A percentile compares a stretch with the other conserved stretches of the same genome.
These are phyloP conservation scores for Echinarachnius parma DNA, from an alignment of 53 echinoderm and acorn worm species.

Conservation along the genomic window DNA sequence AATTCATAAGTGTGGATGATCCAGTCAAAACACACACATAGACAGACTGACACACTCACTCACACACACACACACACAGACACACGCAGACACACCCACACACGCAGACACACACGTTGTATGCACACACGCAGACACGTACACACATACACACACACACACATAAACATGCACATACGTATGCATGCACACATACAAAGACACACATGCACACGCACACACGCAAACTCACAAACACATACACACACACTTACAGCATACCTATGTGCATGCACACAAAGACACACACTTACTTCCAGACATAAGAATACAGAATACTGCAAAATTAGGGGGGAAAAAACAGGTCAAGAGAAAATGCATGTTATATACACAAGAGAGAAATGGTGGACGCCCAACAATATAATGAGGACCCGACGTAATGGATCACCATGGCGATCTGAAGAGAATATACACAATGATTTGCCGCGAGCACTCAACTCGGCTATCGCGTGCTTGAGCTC, in stretches of 20 bases:
- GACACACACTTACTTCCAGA: too few relatives aligned
- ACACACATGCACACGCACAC: background rate
- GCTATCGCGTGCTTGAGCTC: background rate
- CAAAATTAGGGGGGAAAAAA: too few relatives aligned
- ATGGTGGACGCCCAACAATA: conserved; percentile 11
- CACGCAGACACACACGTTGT: conserved; percentile 13
- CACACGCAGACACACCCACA: conserved; percentile 19
- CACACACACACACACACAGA: background rate
- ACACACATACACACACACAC: background rate
- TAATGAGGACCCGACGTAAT: conserved; percentile 23
- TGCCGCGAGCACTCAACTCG: background rate
- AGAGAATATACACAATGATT: conserved; percentile 30
- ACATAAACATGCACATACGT: background rate
- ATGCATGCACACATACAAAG: background rate
- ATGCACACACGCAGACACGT: background rate
- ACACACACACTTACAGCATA: background rate
- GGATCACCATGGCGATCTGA: conserved; percentile 40
- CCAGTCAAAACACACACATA: background rate
- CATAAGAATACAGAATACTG: too few relatives aligned
- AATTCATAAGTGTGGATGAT: too few relatives aligned
- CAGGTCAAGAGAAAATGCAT: conserved; percentile 11
- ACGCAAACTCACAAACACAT: background rate
- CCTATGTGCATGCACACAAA: conserved; percentile 16
- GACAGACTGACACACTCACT: background rate
- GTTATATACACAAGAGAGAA: conserved; percentile 16